phyloP scores from a whole-genome alignment of 2,113 vertebrate genomes.

The Prionailurus bengalensis region DNA sequence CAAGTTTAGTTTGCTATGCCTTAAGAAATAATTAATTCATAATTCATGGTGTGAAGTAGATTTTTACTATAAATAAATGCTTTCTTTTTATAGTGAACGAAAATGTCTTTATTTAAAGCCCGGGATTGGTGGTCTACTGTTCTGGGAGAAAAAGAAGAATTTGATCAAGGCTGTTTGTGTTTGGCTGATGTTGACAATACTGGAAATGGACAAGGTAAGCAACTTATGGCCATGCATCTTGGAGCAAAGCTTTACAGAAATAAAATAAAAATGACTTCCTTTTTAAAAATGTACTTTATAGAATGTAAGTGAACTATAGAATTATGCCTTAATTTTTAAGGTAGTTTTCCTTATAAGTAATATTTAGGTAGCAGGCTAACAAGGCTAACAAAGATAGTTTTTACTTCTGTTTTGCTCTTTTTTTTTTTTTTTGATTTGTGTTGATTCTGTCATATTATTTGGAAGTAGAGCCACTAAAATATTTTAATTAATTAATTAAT shows the following conservation, averaged over 20 bases:
- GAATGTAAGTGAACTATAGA: neutral
- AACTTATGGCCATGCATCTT: neutral
- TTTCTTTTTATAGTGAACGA: constrained; percentile 84
- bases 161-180: constrained; percentile 97
- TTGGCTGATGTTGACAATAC: constrained; percentile 97
- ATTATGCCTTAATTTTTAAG: neutral
- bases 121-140: constrained; percentile 97
- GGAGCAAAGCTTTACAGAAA: neutral
- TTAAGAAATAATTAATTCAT: constrained; percentile 37
- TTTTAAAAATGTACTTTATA: neutral
- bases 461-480: neutral
- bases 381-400: neutral
- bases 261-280: neutral
- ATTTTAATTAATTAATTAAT: neutral
- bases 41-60: neutral
- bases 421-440: neutral
- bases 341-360: neutral
- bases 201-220: constrained; percentile 93
- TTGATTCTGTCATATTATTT: constrained; percentile 42
- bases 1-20: constrained; percentile 19
- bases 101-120: constrained; percentile 99
- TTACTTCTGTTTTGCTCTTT: neutral
- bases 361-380: neutral
- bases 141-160: constrained; percentile 97
- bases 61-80: constrained; percentile 62